Evolutionary conservation across 2,113 vertebrate species (phyloP).

Genomic region (Istiophorus platypterus): DNA sequence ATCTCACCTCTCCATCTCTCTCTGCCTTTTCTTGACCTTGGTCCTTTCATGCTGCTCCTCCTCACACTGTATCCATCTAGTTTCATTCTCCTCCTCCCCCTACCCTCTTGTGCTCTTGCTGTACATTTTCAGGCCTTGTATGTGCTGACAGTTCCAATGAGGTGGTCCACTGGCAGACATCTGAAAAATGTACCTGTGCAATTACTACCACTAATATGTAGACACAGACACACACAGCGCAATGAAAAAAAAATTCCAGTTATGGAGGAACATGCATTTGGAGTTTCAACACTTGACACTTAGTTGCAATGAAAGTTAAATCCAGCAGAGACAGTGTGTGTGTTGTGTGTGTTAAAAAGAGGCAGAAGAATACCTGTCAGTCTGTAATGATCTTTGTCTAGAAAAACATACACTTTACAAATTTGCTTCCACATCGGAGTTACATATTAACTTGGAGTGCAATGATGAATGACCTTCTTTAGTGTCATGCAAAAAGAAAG

Average conservation of each 20-base stretch:
- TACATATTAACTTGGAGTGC: not conserved
- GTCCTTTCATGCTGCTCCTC: slow-evolving; percentile 8
- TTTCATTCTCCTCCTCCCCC: slow-evolving; percentile 19
- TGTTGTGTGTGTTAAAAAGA: slow-evolving; percentile 4
- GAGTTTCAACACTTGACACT: slow-evolving; percentile 71
- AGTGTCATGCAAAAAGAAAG: not conserved
- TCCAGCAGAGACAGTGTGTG: slow-evolving; percentile 2
- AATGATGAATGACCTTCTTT: slow-evolving; percentile 14
- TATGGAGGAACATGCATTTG: slow-evolving; percentile 63
- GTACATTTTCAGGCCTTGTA: slow-evolving; percentile 59
- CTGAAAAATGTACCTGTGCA: slow-evolving; percentile 77
- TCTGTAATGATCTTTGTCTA: not conserved
- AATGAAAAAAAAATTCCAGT: slow-evolving; percentile 41
- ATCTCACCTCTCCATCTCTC: slow-evolving; percentile 45
- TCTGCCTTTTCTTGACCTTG: not conserved
- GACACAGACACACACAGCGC: not conserved
- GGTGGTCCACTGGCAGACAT: slow-evolving; percentile 74
- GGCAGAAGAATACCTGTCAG: not conserved
- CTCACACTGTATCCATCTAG: slow-evolving; percentile 43
- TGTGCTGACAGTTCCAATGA: slow-evolving; percentile 78
- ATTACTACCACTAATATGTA: slow-evolving; percentile 60
- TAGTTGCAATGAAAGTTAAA: slow-evolving; percentile 28
- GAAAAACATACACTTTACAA: not conserved
- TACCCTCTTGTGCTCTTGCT: not conserved
- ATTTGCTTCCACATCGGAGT: not conserved